These are phyloP conservation scores for Gopherus flavomarginatus DNA, from an alignment of 2,113 vertebrate genomes.

Conservation along the genomic window DNA sequence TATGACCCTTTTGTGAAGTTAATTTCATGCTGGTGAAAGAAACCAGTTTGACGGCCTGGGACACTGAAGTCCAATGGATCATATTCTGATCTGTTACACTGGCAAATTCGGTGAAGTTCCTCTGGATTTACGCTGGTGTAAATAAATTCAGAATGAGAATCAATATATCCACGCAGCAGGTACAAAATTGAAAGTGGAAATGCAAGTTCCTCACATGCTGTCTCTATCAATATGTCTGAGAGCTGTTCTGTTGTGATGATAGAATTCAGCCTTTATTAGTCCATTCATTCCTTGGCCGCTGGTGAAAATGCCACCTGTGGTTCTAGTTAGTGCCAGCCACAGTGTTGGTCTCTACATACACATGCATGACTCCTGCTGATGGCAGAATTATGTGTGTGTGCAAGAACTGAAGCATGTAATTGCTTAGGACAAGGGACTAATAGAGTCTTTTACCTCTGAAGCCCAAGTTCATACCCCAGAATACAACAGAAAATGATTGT, in stretches of 20 bases:
- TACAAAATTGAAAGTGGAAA: not conserved
- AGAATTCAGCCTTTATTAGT: not conserved
- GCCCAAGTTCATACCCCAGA: not conserved
- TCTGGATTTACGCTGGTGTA: not conserved
- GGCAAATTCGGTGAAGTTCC: not conserved
- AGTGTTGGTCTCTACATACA: not conserved
- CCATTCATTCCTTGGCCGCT: not conserved
- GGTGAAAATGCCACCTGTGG: not conserved
- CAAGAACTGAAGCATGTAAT: not conserved
- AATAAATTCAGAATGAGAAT: not conserved
- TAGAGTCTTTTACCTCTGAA: not conserved
- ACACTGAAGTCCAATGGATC: not conserved
- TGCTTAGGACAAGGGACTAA: not conserved
- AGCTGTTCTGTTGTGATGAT: not conserved
- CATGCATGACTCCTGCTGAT: accelerated
- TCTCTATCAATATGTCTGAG: not conserved
- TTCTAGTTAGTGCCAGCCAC: not conserved
- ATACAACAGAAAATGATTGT: not conserved
- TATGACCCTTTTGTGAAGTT: not conserved
- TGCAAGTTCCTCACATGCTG: not conserved
- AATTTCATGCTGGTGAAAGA: not conserved
- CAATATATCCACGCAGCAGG: not conserved
- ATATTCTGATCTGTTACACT: not conserved
- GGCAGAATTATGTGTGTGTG: not conserved
- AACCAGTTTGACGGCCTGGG: not conserved